Conservation (phyloP, 2,113 vertebrate species). For the Paracanthobrama guichenoti region DNA sequence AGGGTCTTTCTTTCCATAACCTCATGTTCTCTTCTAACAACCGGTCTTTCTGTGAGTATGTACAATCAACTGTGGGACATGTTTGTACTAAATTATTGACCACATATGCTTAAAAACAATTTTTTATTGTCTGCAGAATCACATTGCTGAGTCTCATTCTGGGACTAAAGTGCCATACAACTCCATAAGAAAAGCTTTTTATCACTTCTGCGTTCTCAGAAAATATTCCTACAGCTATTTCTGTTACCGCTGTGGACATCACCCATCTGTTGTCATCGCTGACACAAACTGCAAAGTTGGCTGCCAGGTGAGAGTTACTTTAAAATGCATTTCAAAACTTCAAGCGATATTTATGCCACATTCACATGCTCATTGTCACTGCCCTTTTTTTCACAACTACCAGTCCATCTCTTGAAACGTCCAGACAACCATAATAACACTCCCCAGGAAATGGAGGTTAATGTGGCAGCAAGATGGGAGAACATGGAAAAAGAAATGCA, state of each 20-base stretch:
- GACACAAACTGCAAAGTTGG: constrained; percentile 46
- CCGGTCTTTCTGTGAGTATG: too few species aligned
- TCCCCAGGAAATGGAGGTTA: not conserved
- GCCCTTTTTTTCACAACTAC: not conserved
- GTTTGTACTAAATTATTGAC: too few species aligned
- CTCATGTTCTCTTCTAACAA: too few species aligned
- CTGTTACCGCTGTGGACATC: constrained; percentile 41
- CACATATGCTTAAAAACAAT: too few species aligned
- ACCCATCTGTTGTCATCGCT: constrained; percentile 15
- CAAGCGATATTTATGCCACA: too few species aligned
- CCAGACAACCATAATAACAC: not conserved
- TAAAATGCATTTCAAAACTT: too few species aligned
- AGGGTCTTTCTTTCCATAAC: too few species aligned
- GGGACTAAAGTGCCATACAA: not conserved
- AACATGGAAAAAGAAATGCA: not conserved
- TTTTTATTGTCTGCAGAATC: too few species aligned
- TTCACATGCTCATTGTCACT: too few species aligned
- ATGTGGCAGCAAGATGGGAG: not conserved
- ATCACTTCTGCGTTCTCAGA: constrained; percentile 28
- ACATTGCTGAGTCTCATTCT: not conserved
- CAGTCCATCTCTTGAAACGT: not conserved
- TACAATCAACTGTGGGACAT: too few species aligned
- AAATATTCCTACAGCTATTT: constrained; percentile 19
- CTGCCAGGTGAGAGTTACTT: too few species aligned
- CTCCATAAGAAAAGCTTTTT: constrained; percentile 28